These are phyloP conservation scores for Spermophilus dauricus DNA, from an alignment of 2,113 vertebrate species.

Conservation along the genomic window DNA sequence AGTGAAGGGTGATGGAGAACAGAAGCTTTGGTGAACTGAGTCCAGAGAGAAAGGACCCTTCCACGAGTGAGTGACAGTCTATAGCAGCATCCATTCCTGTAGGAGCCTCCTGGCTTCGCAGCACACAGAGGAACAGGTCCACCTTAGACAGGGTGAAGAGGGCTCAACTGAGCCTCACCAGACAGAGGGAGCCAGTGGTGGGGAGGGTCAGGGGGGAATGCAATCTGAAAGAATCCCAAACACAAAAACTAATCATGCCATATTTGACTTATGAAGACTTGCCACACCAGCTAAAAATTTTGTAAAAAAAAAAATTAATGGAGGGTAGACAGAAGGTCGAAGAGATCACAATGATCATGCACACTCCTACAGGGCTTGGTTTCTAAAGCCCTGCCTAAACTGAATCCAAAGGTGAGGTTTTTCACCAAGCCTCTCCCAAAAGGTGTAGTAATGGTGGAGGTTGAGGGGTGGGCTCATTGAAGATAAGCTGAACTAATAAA, in stretches of 20 bases:
- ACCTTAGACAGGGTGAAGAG: neutral
- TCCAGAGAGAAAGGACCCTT: neutral
- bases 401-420: neutral
- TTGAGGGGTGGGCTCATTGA: neutral
- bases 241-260: neutral
- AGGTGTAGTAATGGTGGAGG: neutral
- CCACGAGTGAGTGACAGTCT: neutral
- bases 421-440: neutral
- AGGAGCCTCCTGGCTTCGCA: neutral
- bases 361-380: neutral
- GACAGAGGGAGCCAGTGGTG: fast-evolving
- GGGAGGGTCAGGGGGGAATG: too few species aligned
- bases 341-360: neutral
- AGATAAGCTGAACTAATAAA: neutral
- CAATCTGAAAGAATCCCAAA: neutral
- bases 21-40: neutral
- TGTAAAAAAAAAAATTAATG: too few species aligned
- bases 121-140: fast-evolving
- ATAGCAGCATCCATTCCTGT: too few species aligned
- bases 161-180: too few species aligned
- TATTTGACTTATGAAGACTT: neutral
- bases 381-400: neutral
- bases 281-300: neutral
- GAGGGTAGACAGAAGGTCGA: neutral
- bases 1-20: neutral